Conservation (phyloP, 2,797 vertebrate species). For the Mormyrus hasselquistii region DNA sequence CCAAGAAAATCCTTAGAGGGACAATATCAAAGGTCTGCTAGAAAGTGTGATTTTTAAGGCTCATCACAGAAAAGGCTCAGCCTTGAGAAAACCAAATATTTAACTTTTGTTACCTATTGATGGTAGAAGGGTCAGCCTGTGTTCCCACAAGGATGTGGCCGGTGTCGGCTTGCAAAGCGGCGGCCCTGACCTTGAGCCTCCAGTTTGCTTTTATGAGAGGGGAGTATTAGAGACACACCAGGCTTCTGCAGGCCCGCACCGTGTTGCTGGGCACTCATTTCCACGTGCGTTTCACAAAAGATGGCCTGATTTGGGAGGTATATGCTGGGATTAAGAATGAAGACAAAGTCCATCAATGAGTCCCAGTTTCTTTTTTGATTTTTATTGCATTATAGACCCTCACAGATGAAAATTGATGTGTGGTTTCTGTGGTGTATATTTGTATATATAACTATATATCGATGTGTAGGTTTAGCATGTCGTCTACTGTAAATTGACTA, state of each 20-base stretch:
- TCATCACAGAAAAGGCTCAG: slow-evolving; percentile 5
- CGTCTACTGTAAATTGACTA: background rate
- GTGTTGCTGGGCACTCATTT: background rate
- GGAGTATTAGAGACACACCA: background rate
- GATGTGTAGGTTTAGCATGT: background rate
- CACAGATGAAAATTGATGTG: background rate
- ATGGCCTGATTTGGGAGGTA: background rate
- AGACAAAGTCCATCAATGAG: too few relatives aligned
- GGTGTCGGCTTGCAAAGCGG: background rate
- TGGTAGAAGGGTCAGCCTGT: background rate
- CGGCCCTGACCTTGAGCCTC: background rate
- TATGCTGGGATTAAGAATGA: too few relatives aligned
- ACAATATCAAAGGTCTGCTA: background rate
- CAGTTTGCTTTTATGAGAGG: background rate
- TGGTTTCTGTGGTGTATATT: background rate
- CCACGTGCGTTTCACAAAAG: background rate
- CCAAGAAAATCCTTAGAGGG: background rate
- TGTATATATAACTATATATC: background rate
- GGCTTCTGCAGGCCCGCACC: background rate
- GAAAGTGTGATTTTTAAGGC: background rate
- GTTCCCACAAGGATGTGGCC: slow-evolving; percentile 18
- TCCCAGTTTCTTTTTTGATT: background rate
- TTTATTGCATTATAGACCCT: background rate
- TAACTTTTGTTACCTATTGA: slow-evolving; percentile 24
- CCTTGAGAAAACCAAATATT: slow-evolving; percentile 28